phyloP scores from a whole-genome alignment of 2,113 vertebrate species.

The Microtus oregoni region DNA sequence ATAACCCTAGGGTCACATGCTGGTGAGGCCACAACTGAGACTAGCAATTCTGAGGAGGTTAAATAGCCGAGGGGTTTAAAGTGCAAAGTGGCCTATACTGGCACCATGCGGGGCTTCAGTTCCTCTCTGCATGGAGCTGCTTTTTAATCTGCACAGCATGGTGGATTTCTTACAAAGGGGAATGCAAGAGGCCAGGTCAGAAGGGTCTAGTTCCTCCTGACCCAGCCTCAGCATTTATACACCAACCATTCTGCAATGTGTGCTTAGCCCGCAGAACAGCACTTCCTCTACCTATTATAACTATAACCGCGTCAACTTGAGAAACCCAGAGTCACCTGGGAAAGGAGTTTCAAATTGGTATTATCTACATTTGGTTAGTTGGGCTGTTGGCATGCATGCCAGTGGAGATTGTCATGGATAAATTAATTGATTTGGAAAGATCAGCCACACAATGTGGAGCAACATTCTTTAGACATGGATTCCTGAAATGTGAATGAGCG shows the following conservation, averaged over 20 bases:
- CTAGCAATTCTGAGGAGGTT: not conserved
- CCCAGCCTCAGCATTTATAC: not conserved
- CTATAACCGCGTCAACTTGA: not conserved
- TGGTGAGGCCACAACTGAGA: not conserved
- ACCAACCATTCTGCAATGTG: not conserved
- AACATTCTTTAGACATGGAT: not conserved
- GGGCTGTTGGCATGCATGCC: no score
- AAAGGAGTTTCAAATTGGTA: no score
- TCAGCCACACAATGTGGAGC: no score
- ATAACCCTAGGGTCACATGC: not conserved
- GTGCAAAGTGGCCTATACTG: accelerated
- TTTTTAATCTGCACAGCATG: not conserved
- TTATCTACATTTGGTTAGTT: not conserved
- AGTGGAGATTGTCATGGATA: not conserved
- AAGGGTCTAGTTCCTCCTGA: not conserved
- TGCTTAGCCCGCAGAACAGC: not conserved
- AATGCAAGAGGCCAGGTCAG: not conserved
- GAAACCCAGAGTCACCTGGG: not conserved
- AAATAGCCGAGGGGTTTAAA: not conserved
- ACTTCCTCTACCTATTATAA: not conserved
- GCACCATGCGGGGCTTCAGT: not conserved
- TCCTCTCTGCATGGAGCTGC: not conserved
- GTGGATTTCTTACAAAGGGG: not conserved
- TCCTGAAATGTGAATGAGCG: no score
- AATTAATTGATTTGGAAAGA: not conserved